These are phyloP conservation scores for Drosophila takahashii DNA, from an alignment of 1,140 invertebrate genomes.

Conservation along the genomic window DNA sequence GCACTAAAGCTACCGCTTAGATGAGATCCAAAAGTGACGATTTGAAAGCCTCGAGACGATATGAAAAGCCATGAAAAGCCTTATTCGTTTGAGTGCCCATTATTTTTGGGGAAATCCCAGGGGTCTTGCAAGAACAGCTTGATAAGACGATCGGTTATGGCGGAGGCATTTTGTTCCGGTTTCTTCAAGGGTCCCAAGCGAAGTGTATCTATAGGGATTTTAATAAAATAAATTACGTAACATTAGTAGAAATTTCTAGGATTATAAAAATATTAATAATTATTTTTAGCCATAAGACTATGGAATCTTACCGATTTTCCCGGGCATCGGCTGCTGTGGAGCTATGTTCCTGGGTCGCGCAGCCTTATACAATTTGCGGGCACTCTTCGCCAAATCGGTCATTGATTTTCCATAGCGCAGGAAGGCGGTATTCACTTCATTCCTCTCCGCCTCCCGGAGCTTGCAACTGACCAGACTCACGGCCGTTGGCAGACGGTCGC, in stretches of 20 bases:
- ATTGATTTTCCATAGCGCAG: background rate
- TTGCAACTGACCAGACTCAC: background rate
- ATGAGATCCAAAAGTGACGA: background rate
- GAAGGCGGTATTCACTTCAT: background rate
- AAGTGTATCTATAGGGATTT: background rate
- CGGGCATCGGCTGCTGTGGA: too few species aligned
- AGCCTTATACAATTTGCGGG: background rate
- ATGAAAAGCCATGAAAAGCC: too few species aligned
- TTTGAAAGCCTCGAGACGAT: background rate
- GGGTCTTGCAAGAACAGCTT: background rate
- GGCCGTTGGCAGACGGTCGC: background rate
- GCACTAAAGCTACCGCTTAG: background rate
- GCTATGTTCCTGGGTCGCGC: background rate
- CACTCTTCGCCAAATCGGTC: conserved; percentile 1
- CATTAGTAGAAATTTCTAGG: background rate
- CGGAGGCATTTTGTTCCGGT: background rate
- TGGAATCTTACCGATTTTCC: background rate
- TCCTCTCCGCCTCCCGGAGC: background rate
- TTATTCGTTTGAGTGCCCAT: background rate
- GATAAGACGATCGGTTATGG: background rate
- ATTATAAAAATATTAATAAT: too few species aligned
- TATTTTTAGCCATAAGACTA: too few species aligned
- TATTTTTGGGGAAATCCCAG: background rate
- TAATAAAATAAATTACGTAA: background rate
- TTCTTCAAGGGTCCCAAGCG: background rate